These are phyloP conservation scores for Gymnosoma rotundatum DNA, from an alignment of 2,888 invertebrate species.

Conservation along the genomic window DNA sequence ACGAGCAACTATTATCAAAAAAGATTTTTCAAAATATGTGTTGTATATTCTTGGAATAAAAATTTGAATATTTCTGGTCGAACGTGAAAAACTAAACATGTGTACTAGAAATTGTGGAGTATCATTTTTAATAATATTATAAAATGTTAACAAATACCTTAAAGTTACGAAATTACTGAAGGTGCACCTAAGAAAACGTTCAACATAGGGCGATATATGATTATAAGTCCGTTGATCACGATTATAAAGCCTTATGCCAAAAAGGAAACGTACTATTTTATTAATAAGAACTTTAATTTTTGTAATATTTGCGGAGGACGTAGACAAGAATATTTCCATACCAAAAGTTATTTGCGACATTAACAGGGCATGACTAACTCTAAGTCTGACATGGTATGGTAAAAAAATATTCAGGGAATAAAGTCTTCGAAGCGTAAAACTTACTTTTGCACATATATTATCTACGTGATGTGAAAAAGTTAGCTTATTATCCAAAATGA, in stretches of 20 bases:
- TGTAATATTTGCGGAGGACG: background rate
- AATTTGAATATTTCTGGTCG: background rate
- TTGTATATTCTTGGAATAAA: background rate
- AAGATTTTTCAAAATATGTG: background rate
- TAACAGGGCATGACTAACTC: background rate
- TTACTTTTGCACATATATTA: background rate
- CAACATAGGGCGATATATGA: background rate
- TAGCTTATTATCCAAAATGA: background rate
- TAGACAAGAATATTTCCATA: background rate
- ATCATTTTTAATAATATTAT: background rate
- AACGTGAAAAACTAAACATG: background rate
- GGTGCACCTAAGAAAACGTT: background rate
- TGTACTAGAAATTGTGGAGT: background rate
- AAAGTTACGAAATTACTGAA: background rate
- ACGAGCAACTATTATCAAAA: background rate
- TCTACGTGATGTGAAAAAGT: slow-evolving; percentile 1
- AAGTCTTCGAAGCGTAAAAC: background rate
- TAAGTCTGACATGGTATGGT: background rate
- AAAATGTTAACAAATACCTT: background rate
- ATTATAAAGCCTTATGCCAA: background rate
- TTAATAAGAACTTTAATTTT: background rate
- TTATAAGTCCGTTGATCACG: background rate
- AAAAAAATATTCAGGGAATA: background rate
- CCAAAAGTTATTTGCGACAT: background rate
- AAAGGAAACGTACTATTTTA: background rate